Evolutionary conservation across 2,797 vertebrate species (phyloP), one percentile per base, ranked within the genome.

Genomic region (Danio kyathit): DNA sequence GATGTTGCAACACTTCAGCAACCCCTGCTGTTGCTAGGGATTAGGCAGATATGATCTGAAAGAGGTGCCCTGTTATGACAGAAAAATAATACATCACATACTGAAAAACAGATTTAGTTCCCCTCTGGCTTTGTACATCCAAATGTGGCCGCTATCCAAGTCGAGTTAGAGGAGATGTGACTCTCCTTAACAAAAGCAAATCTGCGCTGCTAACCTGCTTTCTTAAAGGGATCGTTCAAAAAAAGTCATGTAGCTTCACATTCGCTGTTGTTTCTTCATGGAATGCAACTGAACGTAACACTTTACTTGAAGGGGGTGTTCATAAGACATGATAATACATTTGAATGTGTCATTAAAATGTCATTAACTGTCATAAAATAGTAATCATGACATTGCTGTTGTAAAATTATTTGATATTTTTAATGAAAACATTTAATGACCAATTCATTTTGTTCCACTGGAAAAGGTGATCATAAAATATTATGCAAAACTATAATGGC

Each of bases 1-100:
- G 88, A 92, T 94, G 92, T 86, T 93, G 93, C 91, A 94, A 93
- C 86, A 88, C 79, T 82, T 86, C 74, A 71, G 92, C 91, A 94
- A 93, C 90, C 86, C 78, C 60, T 54, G 56, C 66, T 84, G 89
- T 87, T 91, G 90, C 88, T 86, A 77, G 90, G 81, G 87, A 88
- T 86, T 72, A 73, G 67, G 76, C 80, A 76, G 83, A 84, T 83
- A 84, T 81, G 83, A 84, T 86, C 85, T 84, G 78, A 84, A 84
- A 61, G 69, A 79, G 85, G 75, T 73, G 79, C 64, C 82, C 78
- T 78, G 84, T 83, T 86, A 86, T 83, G 79, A 84, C 81, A 86
- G 81, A 79, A 72, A 82, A 81, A 81, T 81, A 81, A 85, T 79
- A 86, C 80, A 83, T 82, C 63, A 66, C 71, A 46, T 57, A 72